Base-by-base conservation (phyloP, 2,888 invertebrate genomes). In the Hipparchia sbordonii region DNA sequence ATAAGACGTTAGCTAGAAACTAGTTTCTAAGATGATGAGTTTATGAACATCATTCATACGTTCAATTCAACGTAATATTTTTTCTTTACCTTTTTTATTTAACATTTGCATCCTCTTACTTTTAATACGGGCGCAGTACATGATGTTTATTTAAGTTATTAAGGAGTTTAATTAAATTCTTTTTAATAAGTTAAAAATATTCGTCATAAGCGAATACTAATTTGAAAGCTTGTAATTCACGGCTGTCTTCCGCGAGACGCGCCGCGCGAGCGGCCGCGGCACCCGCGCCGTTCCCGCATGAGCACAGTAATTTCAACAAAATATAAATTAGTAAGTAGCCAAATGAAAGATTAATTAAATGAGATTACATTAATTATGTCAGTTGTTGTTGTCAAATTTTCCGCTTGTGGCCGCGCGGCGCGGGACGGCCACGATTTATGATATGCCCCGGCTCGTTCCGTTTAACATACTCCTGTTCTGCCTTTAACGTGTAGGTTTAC, bases 321-420 rank as follows among this genome's bases (percentile, higher is more conserved):
- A 71, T 33, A 63, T 72, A 54, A 67, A 71, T 72, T 66, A 72
- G 62, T 72, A 57, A 72, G 69, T 68, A 75, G 72, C 72, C 52
- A 33, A 74, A 72, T 45, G 62, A 74, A 69, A 72, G 66, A 71
- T 66, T 77, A 75, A 77, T 75, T 75, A 74, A 72, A 66, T 66
- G 60, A 72, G 66, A 75, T 75, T 72, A 74, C 69, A 75, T 62
- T 72, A 59, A 75, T 74, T 70, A 72, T 57, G 67, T 70, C 71
- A 71, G 73, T 72, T 54, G 56, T 68, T 46, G 72, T 72, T 74
- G 74, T 76, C 73, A 76, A 75, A 75, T 59, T 66, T 74, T 73
- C 69, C 63, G 73, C 69, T 71, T 8, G 23, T 56, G 48, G 48
- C 12, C 33, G 13, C 10, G 6, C 67, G 56, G 7, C 6, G 39